A percentile compares a stretch with the other conserved stretches of the same genome.
Evolutionary conservation across 2,113 vertebrate species (phyloP).

Genomic region (Paramormyrops kingsleyae): DNA sequence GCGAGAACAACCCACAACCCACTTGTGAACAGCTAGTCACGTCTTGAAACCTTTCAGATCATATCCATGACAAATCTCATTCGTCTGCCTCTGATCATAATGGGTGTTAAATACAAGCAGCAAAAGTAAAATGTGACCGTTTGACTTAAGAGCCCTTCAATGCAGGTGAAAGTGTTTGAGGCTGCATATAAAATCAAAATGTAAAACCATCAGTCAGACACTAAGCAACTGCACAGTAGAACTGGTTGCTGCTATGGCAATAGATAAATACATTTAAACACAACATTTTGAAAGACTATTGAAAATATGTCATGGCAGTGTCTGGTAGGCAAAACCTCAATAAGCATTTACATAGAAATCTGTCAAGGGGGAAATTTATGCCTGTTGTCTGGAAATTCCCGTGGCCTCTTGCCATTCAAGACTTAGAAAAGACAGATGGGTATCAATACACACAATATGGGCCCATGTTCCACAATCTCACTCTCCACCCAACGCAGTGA

Average conservation of each 20-base stretch:
- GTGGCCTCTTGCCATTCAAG: not conserved
- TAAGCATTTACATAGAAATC: conserved; percentile 9
- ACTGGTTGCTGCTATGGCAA: conserved; percentile 49
- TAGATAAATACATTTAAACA: conserved; percentile 54
- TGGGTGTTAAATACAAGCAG: not conserved
- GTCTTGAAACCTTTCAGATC: not conserved
- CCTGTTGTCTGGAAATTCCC: conserved; percentile 21
- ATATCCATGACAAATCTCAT: not conserved
- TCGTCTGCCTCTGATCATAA: not conserved
- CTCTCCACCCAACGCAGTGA: not conserved
- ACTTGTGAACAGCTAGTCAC: not conserved
- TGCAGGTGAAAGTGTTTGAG: not conserved
- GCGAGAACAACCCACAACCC: not conserved
- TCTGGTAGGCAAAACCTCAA: not conserved
- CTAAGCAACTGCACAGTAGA: not conserved
- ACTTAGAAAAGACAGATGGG: not conserved
- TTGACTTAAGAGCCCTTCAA: not conserved
- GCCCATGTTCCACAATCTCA: not conserved
- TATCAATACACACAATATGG: conserved; percentile 1
- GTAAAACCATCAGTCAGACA: not conserved
- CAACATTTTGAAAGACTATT: conserved; percentile 3
- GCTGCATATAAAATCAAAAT: not conserved
- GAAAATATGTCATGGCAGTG: conserved; percentile 3
- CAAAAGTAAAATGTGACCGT: not conserved
- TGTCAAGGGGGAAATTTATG: conserved; percentile 11